Conservation (phyloP, 1,140 invertebrate species). For the Goniozus legneri region DNA sequence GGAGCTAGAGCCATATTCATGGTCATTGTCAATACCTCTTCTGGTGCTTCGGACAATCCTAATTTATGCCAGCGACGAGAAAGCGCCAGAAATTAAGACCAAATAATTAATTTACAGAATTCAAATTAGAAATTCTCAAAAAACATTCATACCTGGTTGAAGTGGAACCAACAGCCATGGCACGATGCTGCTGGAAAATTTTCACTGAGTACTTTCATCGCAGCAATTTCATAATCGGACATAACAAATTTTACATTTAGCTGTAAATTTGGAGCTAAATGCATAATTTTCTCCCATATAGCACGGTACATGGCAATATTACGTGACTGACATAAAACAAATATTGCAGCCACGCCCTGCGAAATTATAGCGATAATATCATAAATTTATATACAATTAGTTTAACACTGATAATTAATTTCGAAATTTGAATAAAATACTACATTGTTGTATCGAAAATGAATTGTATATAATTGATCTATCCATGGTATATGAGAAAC, state of each 20-base stretch:
- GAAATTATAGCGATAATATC: no score
- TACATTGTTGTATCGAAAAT: no score
- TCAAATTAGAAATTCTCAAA: neutral
- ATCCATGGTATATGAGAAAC: no score
- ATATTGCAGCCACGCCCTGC: slow-evolving; percentile 8
- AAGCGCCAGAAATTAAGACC: slow-evolving; percentile 7
- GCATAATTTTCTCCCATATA: slow-evolving; percentile 11
- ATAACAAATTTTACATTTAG: slow-evolving; percentile 15
- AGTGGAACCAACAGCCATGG: slow-evolving; percentile 15
- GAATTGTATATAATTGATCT: no score
- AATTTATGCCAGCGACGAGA: slow-evolving; percentile 4
- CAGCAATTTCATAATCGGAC: slow-evolving; percentile 12
- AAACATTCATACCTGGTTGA: slow-evolving; percentile 7
- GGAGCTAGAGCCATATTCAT: slow-evolving; percentile 9
- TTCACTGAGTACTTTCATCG: slow-evolving; percentile 4
- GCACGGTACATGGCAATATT: slow-evolving; percentile 7
- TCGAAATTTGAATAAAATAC: no score
- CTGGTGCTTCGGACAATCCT: slow-evolving; percentile 11
- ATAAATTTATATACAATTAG: no score
- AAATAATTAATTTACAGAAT: neutral
- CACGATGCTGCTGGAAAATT: slow-evolving; percentile 4
- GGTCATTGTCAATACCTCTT: slow-evolving; percentile 4
- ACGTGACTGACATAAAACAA: slow-evolving; percentile 7
- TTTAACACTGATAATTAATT: no score
- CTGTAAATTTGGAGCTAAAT: slow-evolving; percentile 7